Conservation (phyloP, 2,797 vertebrate genomes). For the Gymnothorax reevesii region DNA sequence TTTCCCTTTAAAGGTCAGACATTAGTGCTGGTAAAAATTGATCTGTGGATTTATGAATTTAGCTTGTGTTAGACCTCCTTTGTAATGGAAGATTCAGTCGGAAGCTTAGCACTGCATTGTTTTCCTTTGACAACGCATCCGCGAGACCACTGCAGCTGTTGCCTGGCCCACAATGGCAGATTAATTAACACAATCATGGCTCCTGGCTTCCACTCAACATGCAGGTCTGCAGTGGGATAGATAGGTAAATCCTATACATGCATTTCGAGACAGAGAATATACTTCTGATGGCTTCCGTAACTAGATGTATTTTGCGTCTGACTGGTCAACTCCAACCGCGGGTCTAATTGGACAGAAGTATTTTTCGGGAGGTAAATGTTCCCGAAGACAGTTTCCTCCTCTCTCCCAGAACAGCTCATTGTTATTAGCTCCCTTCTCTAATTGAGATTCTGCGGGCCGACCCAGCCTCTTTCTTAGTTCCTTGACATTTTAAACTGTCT, state of each 20-base stretch:
- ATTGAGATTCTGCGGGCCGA: slow-evolving; percentile 77
- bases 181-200: slow-evolving; percentile 99
- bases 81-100: slow-evolving; percentile 97
- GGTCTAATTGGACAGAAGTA: slow-evolving; percentile 79
- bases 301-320: slow-evolving; percentile 83
- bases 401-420: slow-evolving; percentile 50
- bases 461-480: slow-evolving; percentile 81
- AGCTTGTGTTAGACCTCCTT: slow-evolving; percentile 91
- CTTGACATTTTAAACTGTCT: slow-evolving; percentile 86
- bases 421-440: slow-evolving; percentile 74
- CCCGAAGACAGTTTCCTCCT: slow-evolving; percentile 30
- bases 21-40: slow-evolving; percentile 94
- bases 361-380: slow-evolving; percentile 52
- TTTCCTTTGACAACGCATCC: slow-evolving; percentile 98
- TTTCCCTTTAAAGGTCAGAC: slow-evolving; percentile 94
- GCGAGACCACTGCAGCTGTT: slow-evolving; percentile 97
- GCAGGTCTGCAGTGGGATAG: slow-evolving; percentile 97
- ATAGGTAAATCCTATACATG: slow-evolving; percentile 99
- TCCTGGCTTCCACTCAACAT: slow-evolving; percentile 97
- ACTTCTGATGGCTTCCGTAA: slow-evolving; percentile 82
- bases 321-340: slow-evolving; percentile 82
- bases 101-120: slow-evolving; percentile 98
- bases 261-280: slow-evolving; percentile 87
- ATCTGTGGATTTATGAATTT: slow-evolving; percentile 98
- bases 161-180: slow-evolving; percentile 99